Evolutionary conservation across 2,888 invertebrate species (phyloP).

Genomic region (Ellobium chinense): DNA sequence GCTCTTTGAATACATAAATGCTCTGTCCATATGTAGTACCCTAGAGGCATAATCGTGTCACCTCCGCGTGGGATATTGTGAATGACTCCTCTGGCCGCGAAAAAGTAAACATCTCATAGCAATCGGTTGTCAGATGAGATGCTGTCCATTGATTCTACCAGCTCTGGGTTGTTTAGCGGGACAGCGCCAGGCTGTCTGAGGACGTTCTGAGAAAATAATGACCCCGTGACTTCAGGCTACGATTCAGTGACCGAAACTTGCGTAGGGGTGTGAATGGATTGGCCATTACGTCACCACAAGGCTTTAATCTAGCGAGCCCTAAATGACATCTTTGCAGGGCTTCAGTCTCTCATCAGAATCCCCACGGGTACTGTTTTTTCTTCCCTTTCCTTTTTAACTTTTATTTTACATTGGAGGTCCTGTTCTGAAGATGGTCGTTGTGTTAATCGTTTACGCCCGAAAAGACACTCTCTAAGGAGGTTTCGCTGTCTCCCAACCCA

Average conservation of each 20-base stretch:
- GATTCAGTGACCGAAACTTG: background rate
- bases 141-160: too few species aligned
- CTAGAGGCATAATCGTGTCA: too few species aligned
- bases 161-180: too few species aligned
- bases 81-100: too few species aligned
- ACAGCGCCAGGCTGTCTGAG: background rate
- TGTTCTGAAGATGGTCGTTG: background rate
- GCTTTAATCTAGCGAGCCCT: background rate
- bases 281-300: background rate
- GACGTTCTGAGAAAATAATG: too few species aligned
- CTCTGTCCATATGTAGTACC: too few species aligned
- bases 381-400: too few species aligned
- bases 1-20: too few species aligned
- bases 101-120: background rate
- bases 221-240: background rate
- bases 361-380: background rate
- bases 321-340: background rate
- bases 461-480: background rate
- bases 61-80: too few species aligned
- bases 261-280: background rate
- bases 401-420: too few species aligned
- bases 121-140: too few species aligned
- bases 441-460: background rate
- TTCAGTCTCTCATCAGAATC: background rate
- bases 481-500: background rate